Evolutionary conservation across 2,888 invertebrate species (phyloP).

Genomic region (Odontocolon sp.): DNA sequence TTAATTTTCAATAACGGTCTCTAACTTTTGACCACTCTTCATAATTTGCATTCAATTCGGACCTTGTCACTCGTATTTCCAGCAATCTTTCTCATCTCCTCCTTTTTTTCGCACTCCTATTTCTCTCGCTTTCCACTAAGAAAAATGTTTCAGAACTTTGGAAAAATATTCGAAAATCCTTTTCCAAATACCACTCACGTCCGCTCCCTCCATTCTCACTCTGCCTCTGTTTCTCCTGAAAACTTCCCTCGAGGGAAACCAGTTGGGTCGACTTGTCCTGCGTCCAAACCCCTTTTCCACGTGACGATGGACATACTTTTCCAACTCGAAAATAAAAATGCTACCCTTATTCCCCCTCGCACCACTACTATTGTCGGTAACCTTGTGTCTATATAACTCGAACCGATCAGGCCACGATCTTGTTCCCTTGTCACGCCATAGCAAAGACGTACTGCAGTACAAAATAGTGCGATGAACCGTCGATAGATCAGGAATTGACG

Average conservation of each 20-base stretch:
- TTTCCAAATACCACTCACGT: too few relatives aligned
- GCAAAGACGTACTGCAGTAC: slow-evolving; percentile 7
- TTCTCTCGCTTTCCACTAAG: too few relatives aligned
- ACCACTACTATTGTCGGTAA: neutral
- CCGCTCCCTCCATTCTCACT: too few relatives aligned
- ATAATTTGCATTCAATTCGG: too few relatives aligned
- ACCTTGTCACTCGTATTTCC: too few relatives aligned
- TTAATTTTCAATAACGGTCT: neutral
- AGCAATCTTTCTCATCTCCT: too few relatives aligned
- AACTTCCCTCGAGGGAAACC: too few relatives aligned
- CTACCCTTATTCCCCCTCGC: neutral
- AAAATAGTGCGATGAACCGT: slow-evolving; percentile 58
- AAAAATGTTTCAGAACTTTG: neutral
- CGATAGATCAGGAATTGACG: slow-evolving; percentile 70
- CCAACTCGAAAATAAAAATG: neutral
- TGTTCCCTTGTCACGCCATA: slow-evolving; percentile 8
- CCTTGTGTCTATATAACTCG: slow-evolving; percentile 5
- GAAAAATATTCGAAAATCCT: neutral
- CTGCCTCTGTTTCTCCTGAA: too few relatives aligned
- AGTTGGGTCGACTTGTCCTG: too few relatives aligned
- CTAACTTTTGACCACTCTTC: neutral
- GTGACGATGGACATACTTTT: neutral
- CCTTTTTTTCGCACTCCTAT: too few relatives aligned
- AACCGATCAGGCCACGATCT: slow-evolving; percentile 18
- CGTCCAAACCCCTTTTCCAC: neutral